Percentiles rank a stretch among this genome's conserved stretches.
Evolutionary conservation across 2,797 vertebrate genomes (phyloP).

Genomic region (Premnoplex brunnescens): DNA sequence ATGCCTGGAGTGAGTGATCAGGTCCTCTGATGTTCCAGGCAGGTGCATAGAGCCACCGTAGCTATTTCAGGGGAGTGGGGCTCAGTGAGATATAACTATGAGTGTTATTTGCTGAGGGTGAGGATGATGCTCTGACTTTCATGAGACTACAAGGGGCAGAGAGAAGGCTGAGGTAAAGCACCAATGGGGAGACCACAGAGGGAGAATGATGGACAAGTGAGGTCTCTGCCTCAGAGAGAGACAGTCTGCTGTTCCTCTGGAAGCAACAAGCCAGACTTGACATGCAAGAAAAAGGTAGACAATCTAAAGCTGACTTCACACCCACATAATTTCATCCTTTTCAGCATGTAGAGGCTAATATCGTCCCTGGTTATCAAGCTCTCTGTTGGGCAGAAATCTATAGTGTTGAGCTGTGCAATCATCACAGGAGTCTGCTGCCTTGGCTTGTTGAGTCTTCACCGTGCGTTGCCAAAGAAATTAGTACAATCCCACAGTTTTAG

Average conservation of each 20-base stretch:
- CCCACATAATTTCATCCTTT: background rate
- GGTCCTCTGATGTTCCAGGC: background rate
- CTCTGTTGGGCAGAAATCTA: background rate
- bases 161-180: background rate
- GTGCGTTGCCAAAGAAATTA: background rate
- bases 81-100: background rate
- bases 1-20: background rate
- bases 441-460: background rate
- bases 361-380: background rate
- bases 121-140: background rate
- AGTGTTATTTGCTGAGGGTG: background rate
- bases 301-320: background rate
- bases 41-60: background rate
- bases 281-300: background rate
- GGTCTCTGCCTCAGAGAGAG: background rate
- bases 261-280: background rate
- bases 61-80: background rate
- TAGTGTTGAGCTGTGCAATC: background rate
- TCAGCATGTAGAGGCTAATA: background rate
- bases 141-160: background rate
- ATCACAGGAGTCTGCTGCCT: background rate
- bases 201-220: background rate
- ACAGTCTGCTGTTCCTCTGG: background rate
- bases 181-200: background rate
- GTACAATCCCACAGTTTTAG: background rate